phyloP scores from a whole-genome alignment of 2,113 vertebrate species.

The Nematolebias whitei region DNA sequence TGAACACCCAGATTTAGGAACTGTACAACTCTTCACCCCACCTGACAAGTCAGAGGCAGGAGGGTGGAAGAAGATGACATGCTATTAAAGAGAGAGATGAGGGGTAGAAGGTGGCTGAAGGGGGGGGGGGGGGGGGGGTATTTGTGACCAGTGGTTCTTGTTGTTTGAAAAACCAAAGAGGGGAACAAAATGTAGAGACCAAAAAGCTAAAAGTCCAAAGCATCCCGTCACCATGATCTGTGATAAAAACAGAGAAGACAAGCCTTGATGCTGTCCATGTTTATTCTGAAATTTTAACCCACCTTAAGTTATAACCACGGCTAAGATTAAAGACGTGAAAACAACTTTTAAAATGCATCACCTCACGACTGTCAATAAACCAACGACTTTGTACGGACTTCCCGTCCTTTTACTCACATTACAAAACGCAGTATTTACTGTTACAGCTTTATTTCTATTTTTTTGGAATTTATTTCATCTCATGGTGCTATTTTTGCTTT shows the following conservation, averaged over 20 bases:
- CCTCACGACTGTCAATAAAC: conserved; percentile 5
- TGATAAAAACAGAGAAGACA: conserved; percentile 42
- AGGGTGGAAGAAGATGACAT: conserved; percentile 48
- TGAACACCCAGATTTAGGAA: conserved; percentile 43
- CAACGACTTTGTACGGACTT: conserved; percentile 22
- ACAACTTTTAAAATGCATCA: conserved; percentile 20
- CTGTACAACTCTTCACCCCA: conserved; percentile 54
- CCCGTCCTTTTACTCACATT: conserved; percentile 50
- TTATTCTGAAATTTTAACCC: conserved; percentile 17
- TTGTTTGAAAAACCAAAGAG: conserved; percentile 34
- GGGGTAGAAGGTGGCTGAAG: neutral
- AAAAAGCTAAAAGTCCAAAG: conserved; percentile 9
- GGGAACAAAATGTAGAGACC: conserved; percentile 18
- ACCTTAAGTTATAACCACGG: conserved; percentile 39
- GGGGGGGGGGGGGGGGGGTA: conserved; percentile 10
- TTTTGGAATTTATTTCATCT: conserved; percentile 52
- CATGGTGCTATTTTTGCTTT: conserved; percentile 75
- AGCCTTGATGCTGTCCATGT: conserved; percentile 9
- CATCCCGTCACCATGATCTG: conserved; percentile 39
- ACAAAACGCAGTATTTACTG: conserved; percentile 59
- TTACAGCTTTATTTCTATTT: conserved; percentile 47
- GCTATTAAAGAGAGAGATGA: conserved; percentile 22
- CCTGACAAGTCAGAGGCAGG: conserved; percentile 46
- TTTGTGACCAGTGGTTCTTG: conserved; percentile 24
- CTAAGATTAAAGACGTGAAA: conserved; percentile 44